Conservation (phyloP, 1,140 invertebrate genomes). For the Atta texana region DNA sequence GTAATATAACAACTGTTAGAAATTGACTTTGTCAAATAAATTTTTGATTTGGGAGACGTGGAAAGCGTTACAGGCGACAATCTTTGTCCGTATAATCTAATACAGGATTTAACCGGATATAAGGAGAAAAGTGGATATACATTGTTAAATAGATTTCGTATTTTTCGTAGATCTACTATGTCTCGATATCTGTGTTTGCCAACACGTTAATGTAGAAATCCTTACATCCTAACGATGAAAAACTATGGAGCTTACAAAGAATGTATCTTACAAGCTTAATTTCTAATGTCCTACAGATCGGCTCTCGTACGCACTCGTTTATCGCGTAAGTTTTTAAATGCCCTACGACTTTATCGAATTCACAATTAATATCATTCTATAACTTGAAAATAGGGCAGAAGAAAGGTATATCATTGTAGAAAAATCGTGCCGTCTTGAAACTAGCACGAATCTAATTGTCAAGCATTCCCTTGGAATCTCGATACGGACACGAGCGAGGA, state of each 20-base stretch:
- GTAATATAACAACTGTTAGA: background rate
- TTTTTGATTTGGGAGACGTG: slow-evolving; percentile 9
- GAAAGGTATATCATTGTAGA: background rate
- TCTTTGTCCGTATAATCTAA: slow-evolving; percentile 17
- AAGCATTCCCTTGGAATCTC: background rate
- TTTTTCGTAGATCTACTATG: slow-evolving; percentile 18
- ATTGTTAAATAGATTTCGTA: slow-evolving; percentile 36
- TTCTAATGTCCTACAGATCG: slow-evolving; percentile 34
- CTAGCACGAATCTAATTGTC: background rate
- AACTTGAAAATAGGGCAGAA: slow-evolving; percentile 5
- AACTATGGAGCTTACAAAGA: slow-evolving; percentile 62
- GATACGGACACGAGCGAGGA: background rate
- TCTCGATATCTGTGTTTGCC: slow-evolving; percentile 50
- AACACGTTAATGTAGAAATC: slow-evolving; percentile 60
- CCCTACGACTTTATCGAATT: slow-evolving; percentile 38
- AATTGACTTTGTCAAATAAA: background rate
- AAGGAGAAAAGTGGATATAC: slow-evolving; percentile 18
- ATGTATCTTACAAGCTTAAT: slow-evolving; percentile 42
- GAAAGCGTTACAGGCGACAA: slow-evolving; percentile 10
- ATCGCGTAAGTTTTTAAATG: slow-evolving; percentile 17
- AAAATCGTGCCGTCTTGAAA: background rate
- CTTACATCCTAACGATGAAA: slow-evolving; percentile 64
- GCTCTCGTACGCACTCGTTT: background rate
- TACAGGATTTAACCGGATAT: slow-evolving; percentile 1
- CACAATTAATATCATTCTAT: slow-evolving; percentile 39